Evolutionary conservation across 2,888 invertebrate genomes (phyloP), one percentile per base, ranked within the genome.

Genomic region (Caenorhabditis japonica): DNA sequence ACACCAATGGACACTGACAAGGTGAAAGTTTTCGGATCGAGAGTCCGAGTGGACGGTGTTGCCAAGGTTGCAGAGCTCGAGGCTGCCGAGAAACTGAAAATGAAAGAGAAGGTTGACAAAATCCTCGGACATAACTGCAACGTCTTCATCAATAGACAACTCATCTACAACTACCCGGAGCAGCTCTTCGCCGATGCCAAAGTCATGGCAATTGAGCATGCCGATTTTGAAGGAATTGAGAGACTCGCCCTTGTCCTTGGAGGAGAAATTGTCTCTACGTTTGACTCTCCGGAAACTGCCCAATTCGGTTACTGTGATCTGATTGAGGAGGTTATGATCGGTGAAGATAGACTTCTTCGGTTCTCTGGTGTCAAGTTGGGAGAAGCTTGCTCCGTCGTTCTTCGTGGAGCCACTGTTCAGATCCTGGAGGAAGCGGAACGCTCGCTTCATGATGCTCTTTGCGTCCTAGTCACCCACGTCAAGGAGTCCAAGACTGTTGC

Each of bases 1-100:
- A 99, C 99, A 10, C 95, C 99, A 0, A 99, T 99, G 99, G 99
- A 99, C 90, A 95, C 97, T 0, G 99, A 99, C 88, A 99, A 99
- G 90, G 82, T 87, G n/a, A 84, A 88, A 88, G 89, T 99, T 21
- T 99, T 99, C 89, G 97, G 97, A 44, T 96, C 96, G 41, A 92
- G 94, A 78, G 95, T 91, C 17, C 87, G 89, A 51, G 91, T 91
- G 7, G 91, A 91, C 83, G 90, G 90, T 4, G 88, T 91, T 15
- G 89, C 91, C 8, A 91, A 97, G 89, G 94, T 99, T 76, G 99
- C 99, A 4, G 97, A 99, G 87, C 90, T 99, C 53, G 99, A 99
- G 90, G 89, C 93, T 47, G 97, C 97, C 1, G 99, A 99, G 88
- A 99, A 97, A 88, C 95, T 97, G 88, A 99, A 99, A 88, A 99